Evolutionary conservation across 2,113 vertebrate genomes (phyloP), one percentile per base, ranked within the genome.

Genomic region (Pipra filicauda): DNA sequence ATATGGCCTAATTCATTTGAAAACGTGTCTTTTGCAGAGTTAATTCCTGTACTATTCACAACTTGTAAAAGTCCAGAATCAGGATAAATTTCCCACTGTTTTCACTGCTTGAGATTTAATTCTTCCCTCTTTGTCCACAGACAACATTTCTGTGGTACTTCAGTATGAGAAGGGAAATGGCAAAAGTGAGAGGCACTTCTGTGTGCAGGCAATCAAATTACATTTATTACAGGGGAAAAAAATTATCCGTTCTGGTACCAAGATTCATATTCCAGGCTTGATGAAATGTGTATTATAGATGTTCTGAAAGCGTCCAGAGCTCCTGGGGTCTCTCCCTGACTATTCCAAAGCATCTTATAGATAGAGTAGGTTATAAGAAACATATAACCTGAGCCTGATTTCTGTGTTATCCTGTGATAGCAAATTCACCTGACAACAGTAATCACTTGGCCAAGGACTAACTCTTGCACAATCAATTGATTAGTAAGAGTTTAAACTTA

Each of bases 1-100:
- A 39, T n/a, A 15, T 1, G 1, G 21, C 21, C 24, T 37, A 30
- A 31, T 31, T 77, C 0, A 3, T 72, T 28, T 20, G 12, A 46
- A 71, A 78, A 24, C 1, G 1, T 1, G 11, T 6, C 3, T 69
- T 85, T 61, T 89, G 35, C 8, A 28, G 27, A 61, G 3, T 44
- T 55, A 57, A 59, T 19, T 52, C 69, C n/a, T 74, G 9, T 28
- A 6, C 7, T 55, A 24, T 22, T 61, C 48, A 57, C 48, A 71
- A 0, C 15, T 51, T 59, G 23, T 8, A 58, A 37, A 77, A 94
- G 24, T 62, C 14, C 54, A 80, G 9, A 1, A 6, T 8, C 6
- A 41, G 54, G 54, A 31, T n/a, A 49, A 51, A 62, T 65, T 19
- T 3, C 5, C 12, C 4, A 3, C 3, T 15, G 1, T 62, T 73